Percentiles rank a stretch among this genome's conserved stretches.
Conservation (phyloP, 2,797 vertebrate species). For the Tapirus indicus region DNA sequence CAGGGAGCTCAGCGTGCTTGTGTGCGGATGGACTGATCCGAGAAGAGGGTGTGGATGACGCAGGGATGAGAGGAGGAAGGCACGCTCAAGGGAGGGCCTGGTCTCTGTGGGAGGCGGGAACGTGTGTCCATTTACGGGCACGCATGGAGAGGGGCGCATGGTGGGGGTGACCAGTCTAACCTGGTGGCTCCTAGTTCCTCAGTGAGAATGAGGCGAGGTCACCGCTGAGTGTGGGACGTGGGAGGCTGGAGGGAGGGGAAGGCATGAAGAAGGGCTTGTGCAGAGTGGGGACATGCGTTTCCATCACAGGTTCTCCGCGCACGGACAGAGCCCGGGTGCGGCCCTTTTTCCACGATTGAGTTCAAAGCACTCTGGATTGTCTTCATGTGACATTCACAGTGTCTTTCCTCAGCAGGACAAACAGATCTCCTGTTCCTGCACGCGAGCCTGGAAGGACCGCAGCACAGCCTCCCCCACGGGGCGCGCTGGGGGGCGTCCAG, state of each 20-base stretch:
- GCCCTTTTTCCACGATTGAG: rapidly evolving
- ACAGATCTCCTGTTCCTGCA: not conserved
- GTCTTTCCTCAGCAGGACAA: not conserved
- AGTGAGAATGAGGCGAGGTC: not conserved
- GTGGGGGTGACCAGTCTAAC: not conserved
- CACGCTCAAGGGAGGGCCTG: rapidly evolving
- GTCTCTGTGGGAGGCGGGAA: rapidly evolving
- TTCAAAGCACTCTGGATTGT: rapidly evolving
- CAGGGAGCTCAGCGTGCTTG: no score
- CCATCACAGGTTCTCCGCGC: not conserved
- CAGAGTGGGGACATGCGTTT: rapidly evolving
- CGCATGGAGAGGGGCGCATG: rapidly evolving
- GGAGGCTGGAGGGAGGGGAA: not conserved
- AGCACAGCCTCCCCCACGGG: not conserved
- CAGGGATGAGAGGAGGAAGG: rapidly evolving
- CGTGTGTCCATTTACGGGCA: rapidly evolving
- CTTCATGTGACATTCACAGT: rapidly evolving
- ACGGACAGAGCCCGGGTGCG: rapidly evolving
- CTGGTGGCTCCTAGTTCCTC: not conserved
- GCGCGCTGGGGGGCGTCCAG: rapidly evolving
- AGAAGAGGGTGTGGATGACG: rapidly evolving
- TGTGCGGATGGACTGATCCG: rapidly evolving
- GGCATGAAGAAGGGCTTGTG: not conserved
- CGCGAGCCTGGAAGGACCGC: rapidly evolving
- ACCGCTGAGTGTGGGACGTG: rapidly evolving